A percentile compares a stretch with the other conserved stretches of the same genome.
Conservation (phyloP, 2,113 vertebrate species). For the Cyprinodon brontotheroides region DNA sequence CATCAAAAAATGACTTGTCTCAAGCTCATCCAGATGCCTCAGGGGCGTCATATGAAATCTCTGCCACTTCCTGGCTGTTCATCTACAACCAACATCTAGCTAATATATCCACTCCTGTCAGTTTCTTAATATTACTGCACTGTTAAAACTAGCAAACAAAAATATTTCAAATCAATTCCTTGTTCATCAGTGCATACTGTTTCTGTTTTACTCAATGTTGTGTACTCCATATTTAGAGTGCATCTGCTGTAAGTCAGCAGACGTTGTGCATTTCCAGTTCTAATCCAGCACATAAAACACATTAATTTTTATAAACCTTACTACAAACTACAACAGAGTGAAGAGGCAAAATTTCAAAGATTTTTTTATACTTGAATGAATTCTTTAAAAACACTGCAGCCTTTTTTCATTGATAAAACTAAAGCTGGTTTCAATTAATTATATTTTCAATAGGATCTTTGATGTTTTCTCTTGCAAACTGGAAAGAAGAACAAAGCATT, state of each 20-base stretch:
- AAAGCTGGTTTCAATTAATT: neutral
- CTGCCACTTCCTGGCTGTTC: neutral
- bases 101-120: neutral
- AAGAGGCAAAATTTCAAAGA: neutral
- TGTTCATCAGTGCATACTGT: neutral
- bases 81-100: neutral
- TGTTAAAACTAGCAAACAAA: neutral
- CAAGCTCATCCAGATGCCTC: neutral
- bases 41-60: neutral
- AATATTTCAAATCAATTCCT: neutral
- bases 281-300: slow-evolving; percentile 1
- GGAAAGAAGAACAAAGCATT: neutral
- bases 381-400: neutral
- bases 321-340: neutral
- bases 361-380: neutral
- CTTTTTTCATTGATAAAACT: neutral
- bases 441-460: neutral
- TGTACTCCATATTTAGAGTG: neutral
- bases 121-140: neutral
- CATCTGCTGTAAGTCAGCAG: slow-evolving; percentile 1
- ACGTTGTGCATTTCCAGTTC: slow-evolving; percentile 15
- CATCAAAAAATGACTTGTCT: neutral
- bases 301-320: neutral
- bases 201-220: neutral
- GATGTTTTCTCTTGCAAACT: neutral